Evolutionary conservation across 2,113 vertebrate genomes (phyloP).

Genomic region (Narcine bancroftii): DNA sequence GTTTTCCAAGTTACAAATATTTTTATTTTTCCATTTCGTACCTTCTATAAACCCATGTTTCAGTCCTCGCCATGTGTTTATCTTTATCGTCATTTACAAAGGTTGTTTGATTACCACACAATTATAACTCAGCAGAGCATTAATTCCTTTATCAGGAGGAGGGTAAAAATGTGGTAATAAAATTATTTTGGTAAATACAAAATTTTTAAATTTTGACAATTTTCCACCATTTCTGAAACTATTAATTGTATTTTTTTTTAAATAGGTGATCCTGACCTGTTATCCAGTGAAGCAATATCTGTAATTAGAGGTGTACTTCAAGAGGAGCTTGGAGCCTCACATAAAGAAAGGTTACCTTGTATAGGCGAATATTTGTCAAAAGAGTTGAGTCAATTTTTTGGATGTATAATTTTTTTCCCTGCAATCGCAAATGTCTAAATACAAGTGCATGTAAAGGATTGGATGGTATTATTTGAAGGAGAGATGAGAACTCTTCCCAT

Average conservation of each 20-base stretch:
- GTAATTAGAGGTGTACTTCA: conserved; percentile 32
- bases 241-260: conserved; percentile 22
- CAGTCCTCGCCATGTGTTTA: too few relatives aligned
- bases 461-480: not conserved
- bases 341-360: conserved; percentile 43
- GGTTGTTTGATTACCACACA: not conserved
- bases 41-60: too few relatives aligned
- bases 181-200: not conserved
- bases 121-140: not conserved
- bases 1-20: not conserved
- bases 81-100: not conserved
- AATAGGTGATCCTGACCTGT: conserved; percentile 40
- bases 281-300: conserved; percentile 40
- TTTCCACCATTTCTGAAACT: not conserved
- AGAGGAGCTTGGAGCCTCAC: conserved; percentile 38
- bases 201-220: not conserved
- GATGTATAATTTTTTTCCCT: not conserved
- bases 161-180: not conserved
- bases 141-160: not conserved
- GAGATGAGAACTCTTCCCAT: not conserved
- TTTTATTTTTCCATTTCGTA: not conserved
- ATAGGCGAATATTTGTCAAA: conserved; percentile 45
- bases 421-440: not conserved
- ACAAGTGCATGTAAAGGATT: not conserved
- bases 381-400: conserved; percentile 44